Percentiles rank a stretch among this genome's conserved stretches.
These are phyloP conservation scores for Glandiceps talaboti DNA, from an alignment of 53 echinoderm and acorn worm species.

Conservation along the genomic window DNA sequence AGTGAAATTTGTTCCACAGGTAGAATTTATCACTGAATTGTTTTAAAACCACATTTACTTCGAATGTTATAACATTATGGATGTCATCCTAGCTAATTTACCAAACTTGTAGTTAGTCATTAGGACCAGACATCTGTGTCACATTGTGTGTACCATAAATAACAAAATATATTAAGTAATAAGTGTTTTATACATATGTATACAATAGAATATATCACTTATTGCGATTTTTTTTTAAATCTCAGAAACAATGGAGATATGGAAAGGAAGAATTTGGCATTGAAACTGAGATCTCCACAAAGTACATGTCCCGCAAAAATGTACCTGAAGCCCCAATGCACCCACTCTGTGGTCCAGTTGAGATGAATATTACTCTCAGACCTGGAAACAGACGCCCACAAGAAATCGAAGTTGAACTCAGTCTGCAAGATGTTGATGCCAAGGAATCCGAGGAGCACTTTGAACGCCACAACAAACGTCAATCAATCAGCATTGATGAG, in stretches of 20 bases:
- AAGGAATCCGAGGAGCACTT: neutral
- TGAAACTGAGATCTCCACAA: slow-evolving; percentile 21
- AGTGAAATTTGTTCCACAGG: no score
- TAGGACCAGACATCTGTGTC: slow-evolving; percentile 5
- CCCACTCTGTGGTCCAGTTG: slow-evolving; percentile 34
- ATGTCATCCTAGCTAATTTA: no score
- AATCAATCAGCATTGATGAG: neutral
- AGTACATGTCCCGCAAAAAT: slow-evolving; percentile 7
- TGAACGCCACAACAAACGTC: neutral
- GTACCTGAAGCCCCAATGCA: slow-evolving; percentile 13
- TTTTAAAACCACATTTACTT: no score
- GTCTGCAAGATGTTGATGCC: neutral
- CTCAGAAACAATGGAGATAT: no score
- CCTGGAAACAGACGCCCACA: slow-evolving; percentile 25
- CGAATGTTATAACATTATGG: no score
- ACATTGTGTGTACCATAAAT: no score
- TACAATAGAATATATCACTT: no score
- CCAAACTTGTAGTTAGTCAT: no score
- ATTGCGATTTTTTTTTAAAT: neutral
- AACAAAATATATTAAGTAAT: no score
- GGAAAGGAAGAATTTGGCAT: slow-evolving; percentile 35
- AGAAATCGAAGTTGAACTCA: slow-evolving; percentile 12
- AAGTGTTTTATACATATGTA: no score
- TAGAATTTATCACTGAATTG: no score
- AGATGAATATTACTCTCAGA: slow-evolving; percentile 31